Base-by-base conservation (phyloP, 1,140 invertebrate genomes). In the Halyomorpha halys region DNA sequence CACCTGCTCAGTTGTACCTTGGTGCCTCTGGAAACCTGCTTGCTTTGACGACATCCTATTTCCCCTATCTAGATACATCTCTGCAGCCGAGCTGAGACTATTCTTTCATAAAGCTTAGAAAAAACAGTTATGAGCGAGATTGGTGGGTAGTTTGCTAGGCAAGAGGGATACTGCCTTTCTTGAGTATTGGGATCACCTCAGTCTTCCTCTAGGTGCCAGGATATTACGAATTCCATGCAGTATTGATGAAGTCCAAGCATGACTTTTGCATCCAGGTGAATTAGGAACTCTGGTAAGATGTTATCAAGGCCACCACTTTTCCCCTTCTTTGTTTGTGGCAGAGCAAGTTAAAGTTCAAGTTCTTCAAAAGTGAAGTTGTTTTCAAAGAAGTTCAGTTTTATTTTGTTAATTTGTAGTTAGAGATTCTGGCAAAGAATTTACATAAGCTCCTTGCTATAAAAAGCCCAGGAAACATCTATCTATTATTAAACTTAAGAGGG, bases 321-420 rank as follows among this genome's bases (percentile, higher is more conserved):
- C 15, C 53, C 53, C 25, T 8, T 56, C 53, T 30, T 30, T 8
- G 13, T 47, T 47, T 47, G 45, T 16, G 45, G 15, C 45, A 47
- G 45, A 47, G 45, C 45, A 47, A 47, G 45, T 47, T 47, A 3
- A 47, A 47, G 45, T 47, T 47, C 45, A 47, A 47, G 45, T 14
- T 47, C 45, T 47, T 47, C 45, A 3, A 5, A 4, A 47, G 3
- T 47, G 45, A 47, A 47, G 45, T 47, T 3, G 13, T 14, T 11
- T 47, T 47, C 45, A 47, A 47, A 47, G 45, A 47, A 14, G n/a
- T n/a, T n/a, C n/a, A n/a, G n/a, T n/a, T n/a, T n/a, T n/a, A n/a
- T n/a, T n/a, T n/a, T n/a, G n/a, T n/a, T n/a, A n/a, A n/a, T n/a
- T n/a, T n/a, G n/a, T n/a, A n/a, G n/a, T n/a, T n/a, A n/a, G n/a